Percentiles rank a stretch among this genome's conserved stretches.
phyloP scores from a whole-genome alignment of 2,888 invertebrate genomes.

The Linyphia triangularis region DNA sequence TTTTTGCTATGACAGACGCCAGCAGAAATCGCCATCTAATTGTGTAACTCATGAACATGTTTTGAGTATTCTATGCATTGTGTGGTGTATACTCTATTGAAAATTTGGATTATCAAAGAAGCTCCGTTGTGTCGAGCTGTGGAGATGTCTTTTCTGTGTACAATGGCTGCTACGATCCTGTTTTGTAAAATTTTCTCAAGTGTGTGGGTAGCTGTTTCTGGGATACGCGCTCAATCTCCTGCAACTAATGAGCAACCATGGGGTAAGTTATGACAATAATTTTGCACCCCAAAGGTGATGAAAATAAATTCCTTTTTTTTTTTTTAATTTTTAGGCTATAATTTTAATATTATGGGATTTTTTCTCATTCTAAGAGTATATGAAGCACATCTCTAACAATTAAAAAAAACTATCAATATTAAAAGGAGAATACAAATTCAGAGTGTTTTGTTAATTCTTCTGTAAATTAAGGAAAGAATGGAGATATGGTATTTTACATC shows the following conservation, averaged over 20 bases:
- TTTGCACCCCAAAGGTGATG: background rate
- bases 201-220: slow-evolving; percentile 60
- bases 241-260: slow-evolving; percentile 76
- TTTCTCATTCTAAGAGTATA: too few relatives aligned
- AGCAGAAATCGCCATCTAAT: background rate
- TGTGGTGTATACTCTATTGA: background rate
- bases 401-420: too few relatives aligned
- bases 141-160: slow-evolving; percentile 51
- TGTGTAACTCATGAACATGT: background rate
- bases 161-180: slow-evolving; percentile 58
- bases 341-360: too few relatives aligned
- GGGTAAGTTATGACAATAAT: slow-evolving; percentile 65
- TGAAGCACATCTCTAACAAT: too few relatives aligned
- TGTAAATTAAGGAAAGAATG: too few relatives aligned
- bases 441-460: too few relatives aligned
- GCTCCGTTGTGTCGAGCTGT: background rate
- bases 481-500: too few relatives aligned
- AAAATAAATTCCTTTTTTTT: background rate
- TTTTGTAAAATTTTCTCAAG: slow-evolving; percentile 66
- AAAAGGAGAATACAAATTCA: too few relatives aligned
- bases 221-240: slow-evolving; percentile 74
- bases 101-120: slow-evolving; percentile 8
- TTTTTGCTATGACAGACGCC: background rate
- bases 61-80: slow-evolving; percentile 37
- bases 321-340: background rate